Evolutionary conservation across 2,888 invertebrate genomes (phyloP).

Genomic region (Melipona bicolor): DNA sequence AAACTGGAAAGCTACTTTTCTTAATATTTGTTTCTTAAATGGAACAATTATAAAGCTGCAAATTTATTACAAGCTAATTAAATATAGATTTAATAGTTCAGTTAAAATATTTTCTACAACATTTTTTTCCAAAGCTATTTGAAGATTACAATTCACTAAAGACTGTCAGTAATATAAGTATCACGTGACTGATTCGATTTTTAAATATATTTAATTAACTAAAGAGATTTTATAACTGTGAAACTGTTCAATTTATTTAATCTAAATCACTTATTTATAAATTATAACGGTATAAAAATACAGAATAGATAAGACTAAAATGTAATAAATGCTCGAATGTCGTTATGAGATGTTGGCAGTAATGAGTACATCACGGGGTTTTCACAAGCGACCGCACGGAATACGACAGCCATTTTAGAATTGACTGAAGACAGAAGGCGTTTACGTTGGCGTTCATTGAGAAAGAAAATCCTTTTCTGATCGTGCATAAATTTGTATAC

Average conservation of each 20-base stretch:
- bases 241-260: not conserved
- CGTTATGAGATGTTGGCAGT: constrained; percentile 6
- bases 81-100: no score
- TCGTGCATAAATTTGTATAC: constrained; percentile 64
- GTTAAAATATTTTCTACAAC: no score
- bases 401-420: constrained; percentile 62
- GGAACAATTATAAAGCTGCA: no score
- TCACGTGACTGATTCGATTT: not conserved
- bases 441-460: constrained; percentile 43
- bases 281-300: not conserved
- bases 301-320: not conserved
- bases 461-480: constrained; percentile 45
- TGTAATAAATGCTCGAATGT: not conserved
- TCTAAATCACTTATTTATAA: not conserved
- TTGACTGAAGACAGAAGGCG: constrained; percentile 45
- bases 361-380: constrained; percentile 58
- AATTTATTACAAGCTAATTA: no score
- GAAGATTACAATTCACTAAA: not conserved
- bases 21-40: no score
- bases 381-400: constrained; percentile 60
- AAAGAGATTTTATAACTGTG: not conserved
- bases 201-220: no score
- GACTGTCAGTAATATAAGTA: not conserved
- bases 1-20: not conserved
- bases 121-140: no score